Conservation (phyloP, 2,113 vertebrate species). For the Nipponia nippon region DNA sequence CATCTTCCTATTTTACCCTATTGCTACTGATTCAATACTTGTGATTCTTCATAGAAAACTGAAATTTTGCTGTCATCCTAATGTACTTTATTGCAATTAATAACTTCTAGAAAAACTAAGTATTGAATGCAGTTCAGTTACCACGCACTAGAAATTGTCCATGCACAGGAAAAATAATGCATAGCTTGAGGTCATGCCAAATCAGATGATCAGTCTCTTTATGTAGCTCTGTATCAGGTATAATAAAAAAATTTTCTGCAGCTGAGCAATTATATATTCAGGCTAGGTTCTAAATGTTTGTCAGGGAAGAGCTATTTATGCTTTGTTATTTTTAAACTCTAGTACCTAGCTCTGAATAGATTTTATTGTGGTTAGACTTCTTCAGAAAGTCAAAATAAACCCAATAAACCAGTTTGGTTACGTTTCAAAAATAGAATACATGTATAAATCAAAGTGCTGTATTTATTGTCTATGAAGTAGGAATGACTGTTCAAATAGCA, state of each 20-base stretch:
- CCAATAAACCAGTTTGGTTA: constrained; percentile 48
- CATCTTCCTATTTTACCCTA: background rate
- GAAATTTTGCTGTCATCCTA: background rate
- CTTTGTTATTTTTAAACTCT: constrained; percentile 39
- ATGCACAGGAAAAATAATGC: background rate
- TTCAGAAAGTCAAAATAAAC: constrained; percentile 64
- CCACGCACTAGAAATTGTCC: background rate
- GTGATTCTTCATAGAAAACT: background rate
- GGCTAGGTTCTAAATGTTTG: background rate
- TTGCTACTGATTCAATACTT: background rate
- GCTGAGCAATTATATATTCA: background rate
- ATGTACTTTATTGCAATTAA: background rate
- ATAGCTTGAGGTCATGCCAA: background rate
- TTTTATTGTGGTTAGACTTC: constrained; percentile 57
- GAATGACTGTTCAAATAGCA: background rate
- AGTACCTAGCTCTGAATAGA: background rate
- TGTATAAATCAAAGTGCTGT: constrained; percentile 18
- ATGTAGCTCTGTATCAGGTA: background rate
- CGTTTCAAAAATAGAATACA: constrained; percentile 46
- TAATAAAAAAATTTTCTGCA: background rate
- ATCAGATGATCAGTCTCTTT: background rate
- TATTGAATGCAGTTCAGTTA: background rate
- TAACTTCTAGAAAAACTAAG: background rate
- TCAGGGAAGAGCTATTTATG: constrained; percentile 33
- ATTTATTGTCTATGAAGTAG: constrained; percentile 27